Conservation (phyloP, 2,113 vertebrate genomes). For the Tachycineta bicolor region DNA sequence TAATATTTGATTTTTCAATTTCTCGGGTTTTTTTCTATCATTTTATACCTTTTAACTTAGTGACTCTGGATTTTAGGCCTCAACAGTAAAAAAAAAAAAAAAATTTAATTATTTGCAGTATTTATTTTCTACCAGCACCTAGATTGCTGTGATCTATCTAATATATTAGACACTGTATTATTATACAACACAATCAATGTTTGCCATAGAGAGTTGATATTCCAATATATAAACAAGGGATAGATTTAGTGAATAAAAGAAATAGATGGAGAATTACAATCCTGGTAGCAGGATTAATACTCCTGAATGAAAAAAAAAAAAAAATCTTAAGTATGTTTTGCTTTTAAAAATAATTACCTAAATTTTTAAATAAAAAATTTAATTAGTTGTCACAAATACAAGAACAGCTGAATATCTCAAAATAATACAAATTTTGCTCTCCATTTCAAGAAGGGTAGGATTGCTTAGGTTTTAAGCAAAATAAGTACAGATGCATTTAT, state of each 20-base stretch:
- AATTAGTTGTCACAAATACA: not conserved
- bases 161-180: not conserved
- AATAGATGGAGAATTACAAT: not conserved
- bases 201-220: not conserved
- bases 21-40: not conserved
- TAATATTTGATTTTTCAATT: not conserved
- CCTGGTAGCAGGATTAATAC: not conserved
- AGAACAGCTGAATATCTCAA: not conserved
- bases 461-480: not conserved
- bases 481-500: not conserved
- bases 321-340: not conserved
- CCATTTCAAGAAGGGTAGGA: not conserved
- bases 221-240: not conserved
- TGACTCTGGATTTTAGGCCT: not conserved
- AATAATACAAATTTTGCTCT: not conserved
- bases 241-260: not conserved
- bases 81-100: not conserved
- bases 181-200: not conserved
- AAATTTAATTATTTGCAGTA: not conserved
- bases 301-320: not conserved
- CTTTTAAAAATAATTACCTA: not conserved
- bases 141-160: not conserved
- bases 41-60: not conserved
- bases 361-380: not conserved
- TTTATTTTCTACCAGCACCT: not conserved